Conservation (phyloP, 2,113 vertebrate genomes). For the Chloroceryle aenea region DNA sequence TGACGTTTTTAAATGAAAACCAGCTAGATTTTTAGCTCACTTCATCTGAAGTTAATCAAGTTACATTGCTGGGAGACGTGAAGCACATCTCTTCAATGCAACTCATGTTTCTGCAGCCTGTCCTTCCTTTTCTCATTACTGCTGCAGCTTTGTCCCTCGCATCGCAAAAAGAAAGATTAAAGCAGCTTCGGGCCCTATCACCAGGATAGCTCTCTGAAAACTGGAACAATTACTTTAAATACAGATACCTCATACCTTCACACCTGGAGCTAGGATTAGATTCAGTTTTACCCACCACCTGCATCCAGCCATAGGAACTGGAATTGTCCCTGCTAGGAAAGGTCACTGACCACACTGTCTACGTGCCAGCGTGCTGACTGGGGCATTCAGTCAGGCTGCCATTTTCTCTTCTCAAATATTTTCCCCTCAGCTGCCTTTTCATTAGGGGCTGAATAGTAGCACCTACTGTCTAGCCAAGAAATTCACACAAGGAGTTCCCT, state of each 20-base stretch:
- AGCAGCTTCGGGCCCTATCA: neutral
- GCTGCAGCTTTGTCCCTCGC: neutral
- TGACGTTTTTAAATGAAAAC: neutral
- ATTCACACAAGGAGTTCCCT: neutral
- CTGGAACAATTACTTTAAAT: neutral
- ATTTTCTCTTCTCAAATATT: neutral
- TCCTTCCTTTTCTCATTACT: neutral
- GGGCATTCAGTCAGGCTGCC: neutral
- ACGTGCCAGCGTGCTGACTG: neutral
- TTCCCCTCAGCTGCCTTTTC: constrained; percentile 11
- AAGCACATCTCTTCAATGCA: neutral
- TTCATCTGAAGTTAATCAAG: neutral
- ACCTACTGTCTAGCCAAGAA: constrained; percentile 17
- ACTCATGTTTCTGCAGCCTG: neutral
- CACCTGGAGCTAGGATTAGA: neutral
- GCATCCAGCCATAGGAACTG: neutral
- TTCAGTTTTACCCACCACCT: neutral
- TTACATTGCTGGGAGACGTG: neutral
- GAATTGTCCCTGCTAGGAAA: neutral
- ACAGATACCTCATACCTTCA: neutral
- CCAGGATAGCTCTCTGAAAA: neutral
- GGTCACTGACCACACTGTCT: neutral
- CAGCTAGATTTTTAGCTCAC: neutral
- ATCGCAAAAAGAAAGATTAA: neutral
- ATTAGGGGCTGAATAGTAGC: neutral